phyloP scores from a whole-genome alignment of 2,888 invertebrate genomes.

The Hydraecia micacea region DNA sequence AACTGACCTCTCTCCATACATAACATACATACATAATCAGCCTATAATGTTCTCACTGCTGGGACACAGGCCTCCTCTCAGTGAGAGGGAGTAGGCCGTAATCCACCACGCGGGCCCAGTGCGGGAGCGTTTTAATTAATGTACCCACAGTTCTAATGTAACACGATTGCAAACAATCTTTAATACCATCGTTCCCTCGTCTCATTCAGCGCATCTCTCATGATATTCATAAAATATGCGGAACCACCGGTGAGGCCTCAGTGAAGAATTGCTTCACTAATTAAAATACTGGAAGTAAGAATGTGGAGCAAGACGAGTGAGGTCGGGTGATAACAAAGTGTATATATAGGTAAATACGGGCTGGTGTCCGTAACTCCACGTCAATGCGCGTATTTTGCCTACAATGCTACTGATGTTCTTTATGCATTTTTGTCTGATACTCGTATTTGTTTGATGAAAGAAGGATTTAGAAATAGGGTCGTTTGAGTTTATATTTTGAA shows the following conservation, averaged over 20 bases:
- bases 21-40: too few species aligned
- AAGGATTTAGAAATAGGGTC: too few species aligned
- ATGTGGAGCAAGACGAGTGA: constrained; percentile 27
- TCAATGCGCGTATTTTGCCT: too few species aligned
- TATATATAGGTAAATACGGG: too few species aligned
- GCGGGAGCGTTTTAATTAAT: constrained; percentile 35
- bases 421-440: constrained; percentile 2
- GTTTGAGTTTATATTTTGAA: not conserved
- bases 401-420: constrained; percentile 11
- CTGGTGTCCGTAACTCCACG: too few species aligned
- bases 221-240: not conserved
- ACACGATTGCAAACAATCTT: constrained; percentile 19
- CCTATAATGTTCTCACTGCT: too few species aligned
- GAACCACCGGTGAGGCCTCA: not conserved
- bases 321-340: constrained; percentile 17
- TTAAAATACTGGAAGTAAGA: constrained; percentile 51
- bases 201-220: constrained; percentile 24
- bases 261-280: constrained; percentile 41
- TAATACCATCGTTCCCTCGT: constrained; percentile 17
- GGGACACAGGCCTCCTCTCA: too few species aligned
- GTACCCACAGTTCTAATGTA: constrained; percentile 4
- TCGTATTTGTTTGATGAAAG: not conserved
- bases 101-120: too few species aligned
- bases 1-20: too few species aligned
- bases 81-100: too few species aligned